phyloP scores from a whole-genome alignment of 1,140 invertebrate species.

The Diorhabda elongata region DNA sequence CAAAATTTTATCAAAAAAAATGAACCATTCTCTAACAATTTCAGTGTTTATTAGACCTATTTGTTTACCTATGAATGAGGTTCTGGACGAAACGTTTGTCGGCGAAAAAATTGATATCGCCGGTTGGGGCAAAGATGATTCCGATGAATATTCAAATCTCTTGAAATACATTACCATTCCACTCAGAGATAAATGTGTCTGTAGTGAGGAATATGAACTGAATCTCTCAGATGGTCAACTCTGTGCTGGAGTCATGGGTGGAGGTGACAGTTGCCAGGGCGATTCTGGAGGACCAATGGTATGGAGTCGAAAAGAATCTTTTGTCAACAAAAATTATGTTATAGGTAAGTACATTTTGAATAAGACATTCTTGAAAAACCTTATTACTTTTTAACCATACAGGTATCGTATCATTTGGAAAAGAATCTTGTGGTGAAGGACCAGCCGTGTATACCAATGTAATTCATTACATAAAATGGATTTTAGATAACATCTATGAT shows the following conservation, averaged over 20 bases:
- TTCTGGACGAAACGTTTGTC: conserved; percentile 28
- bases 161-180: conserved; percentile 30
- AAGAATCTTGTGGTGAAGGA: background rate
- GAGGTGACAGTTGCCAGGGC: conserved; percentile 56
- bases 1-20: background rate
- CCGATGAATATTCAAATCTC: background rate
- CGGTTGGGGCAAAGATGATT: conserved; percentile 27
- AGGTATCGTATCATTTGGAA: conserved; percentile 14
- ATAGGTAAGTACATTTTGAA: background rate
- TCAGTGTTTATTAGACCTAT: conserved; percentile 29
- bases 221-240: conserved; percentile 12
- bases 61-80: conserved; percentile 24
- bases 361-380: background rate
- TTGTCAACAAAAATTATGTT: background rate
- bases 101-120: conserved; percentile 17
- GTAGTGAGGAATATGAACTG: conserved; percentile 10
- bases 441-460: conserved; percentile 9
- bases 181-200: conserved; percentile 22
- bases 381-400: background rate
- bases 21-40: conserved; percentile 7
- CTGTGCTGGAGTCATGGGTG: conserved; percentile 13
- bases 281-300: conserved; percentile 73
- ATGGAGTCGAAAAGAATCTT: background rate
- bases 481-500: conserved; percentile 7
- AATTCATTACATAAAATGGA: background rate